These are phyloP conservation scores for Aix galericulata DNA, from an alignment of 2,113 vertebrate genomes.

Conservation along the genomic window DNA sequence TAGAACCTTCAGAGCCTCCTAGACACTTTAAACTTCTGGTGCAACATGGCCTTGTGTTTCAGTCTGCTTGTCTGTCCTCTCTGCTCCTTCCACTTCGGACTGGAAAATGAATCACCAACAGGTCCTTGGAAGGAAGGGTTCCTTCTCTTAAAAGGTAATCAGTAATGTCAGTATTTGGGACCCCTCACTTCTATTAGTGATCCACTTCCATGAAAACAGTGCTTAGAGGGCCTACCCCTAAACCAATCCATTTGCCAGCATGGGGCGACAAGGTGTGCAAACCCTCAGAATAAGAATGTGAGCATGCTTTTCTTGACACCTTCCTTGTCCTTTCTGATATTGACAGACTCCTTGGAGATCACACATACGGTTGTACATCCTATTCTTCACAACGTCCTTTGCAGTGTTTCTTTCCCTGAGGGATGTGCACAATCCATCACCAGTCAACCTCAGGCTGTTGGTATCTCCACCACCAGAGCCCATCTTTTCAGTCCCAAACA, in stretches of 20 bases:
- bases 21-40: not conserved
- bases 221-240: not conserved
- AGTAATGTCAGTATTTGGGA: not conserved
- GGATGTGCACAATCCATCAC: not conserved
- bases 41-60: not conserved
- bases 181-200: not conserved
- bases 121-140: not conserved
- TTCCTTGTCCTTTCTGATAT: not conserved
- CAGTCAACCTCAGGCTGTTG: not conserved
- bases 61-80: not conserved
- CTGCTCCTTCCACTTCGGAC: not conserved
- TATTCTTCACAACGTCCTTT: not conserved
- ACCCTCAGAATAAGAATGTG: not conserved
- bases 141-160: not conserved
- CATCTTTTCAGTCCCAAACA: not conserved
- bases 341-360: not conserved
- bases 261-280: not conserved
- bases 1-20: not conserved
- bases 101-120: not conserved
- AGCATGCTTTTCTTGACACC: rapidly evolving
- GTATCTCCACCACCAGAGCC: not conserved
- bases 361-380: not conserved
- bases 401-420: not conserved
- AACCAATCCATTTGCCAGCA: not conserved
- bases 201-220: not conserved